phyloP scores from a whole-genome alignment of 2,797 vertebrate species.

The Notoglanidium macrostoma region DNA sequence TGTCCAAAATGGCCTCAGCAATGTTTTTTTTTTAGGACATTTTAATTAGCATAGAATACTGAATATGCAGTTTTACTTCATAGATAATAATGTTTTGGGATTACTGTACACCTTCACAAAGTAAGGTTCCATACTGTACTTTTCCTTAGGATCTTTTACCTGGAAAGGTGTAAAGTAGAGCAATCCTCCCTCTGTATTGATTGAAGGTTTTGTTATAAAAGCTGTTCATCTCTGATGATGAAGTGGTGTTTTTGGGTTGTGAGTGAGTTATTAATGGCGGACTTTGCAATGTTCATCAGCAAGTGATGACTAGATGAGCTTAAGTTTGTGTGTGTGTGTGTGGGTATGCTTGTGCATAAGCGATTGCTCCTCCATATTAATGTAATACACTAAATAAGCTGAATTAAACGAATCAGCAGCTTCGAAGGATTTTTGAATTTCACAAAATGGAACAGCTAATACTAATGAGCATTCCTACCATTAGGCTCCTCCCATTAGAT shows the following conservation, averaged over 20 bases:
- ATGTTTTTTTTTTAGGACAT: neutral
- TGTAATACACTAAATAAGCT: constrained; percentile 11
- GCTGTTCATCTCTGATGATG: neutral
- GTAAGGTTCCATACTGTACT: neutral
- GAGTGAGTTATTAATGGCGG: neutral
- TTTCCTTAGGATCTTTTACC: neutral
- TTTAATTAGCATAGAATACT: no score
- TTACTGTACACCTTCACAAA: neutral
- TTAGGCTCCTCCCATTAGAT: neutral
- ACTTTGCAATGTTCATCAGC: neutral
- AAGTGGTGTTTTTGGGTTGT: neutral
- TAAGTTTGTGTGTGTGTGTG: constrained; percentile 23
- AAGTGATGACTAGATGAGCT: constrained; percentile 17
- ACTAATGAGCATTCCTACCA: neutral
- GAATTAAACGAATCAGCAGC: neutral
- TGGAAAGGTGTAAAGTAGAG: neutral
- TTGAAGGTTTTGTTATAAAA: neutral
- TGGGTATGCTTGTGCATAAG: constrained; percentile 13
- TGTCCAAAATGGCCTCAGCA: neutral
- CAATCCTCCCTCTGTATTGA: neutral
- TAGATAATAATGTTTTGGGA: neutral
- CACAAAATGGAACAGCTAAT: neutral
- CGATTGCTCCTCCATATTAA: constrained; percentile 27
- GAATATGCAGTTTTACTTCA: neutral
- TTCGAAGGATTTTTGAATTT: neutral